Conservation (phyloP, 2,888 invertebrate species). For the Tuta absoluta region DNA sequence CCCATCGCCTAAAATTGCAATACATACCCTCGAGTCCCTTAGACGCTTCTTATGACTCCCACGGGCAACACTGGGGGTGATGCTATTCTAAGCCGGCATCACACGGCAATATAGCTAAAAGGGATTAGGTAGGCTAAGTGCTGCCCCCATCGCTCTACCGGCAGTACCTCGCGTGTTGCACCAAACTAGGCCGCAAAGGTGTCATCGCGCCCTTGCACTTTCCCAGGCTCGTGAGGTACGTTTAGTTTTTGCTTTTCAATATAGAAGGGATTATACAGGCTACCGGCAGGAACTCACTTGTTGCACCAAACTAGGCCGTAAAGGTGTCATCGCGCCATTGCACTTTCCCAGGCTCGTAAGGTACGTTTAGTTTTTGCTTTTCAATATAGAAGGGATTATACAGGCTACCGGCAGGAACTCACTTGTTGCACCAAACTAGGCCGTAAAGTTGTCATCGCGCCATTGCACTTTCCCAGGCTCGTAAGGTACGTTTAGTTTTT, state of each 20-base stretch:
- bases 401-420: conserved; percentile 83
- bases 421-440: conserved; percentile 92
- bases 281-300: conserved; percentile 93
- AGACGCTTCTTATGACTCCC: too few relatives aligned
- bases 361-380: too few relatives aligned
- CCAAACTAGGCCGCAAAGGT: conserved; percentile 90
- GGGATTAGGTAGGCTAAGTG: too few relatives aligned
- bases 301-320: conserved; percentile 90
- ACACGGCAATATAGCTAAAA: too few relatives aligned
- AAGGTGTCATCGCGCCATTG: conserved; percentile 91
- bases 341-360: conserved; percentile 92
- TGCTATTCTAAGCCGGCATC: too few relatives aligned
- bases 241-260: too few relatives aligned
- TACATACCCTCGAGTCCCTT: too few relatives aligned
- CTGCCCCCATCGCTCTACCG: too few relatives aligned
- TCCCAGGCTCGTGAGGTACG: conserved; percentile 89
- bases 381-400: too few relatives aligned
- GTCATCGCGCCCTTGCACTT: conserved; percentile 93
- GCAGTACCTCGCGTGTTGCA: conserved; percentile 90
- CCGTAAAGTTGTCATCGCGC: conserved; percentile 91
- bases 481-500: conserved; percentile 88
- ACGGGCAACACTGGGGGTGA: too few relatives aligned
- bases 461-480: conserved; percentile 92
- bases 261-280: too few relatives aligned
- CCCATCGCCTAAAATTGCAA: too few relatives aligned